A percentile compares a stretch with the other conserved stretches of the same genome.
These are phyloP conservation scores for Pseudomyrmex concolor DNA, from an alignment of 1,140 invertebrate genomes.

Conservation along the genomic window DNA sequence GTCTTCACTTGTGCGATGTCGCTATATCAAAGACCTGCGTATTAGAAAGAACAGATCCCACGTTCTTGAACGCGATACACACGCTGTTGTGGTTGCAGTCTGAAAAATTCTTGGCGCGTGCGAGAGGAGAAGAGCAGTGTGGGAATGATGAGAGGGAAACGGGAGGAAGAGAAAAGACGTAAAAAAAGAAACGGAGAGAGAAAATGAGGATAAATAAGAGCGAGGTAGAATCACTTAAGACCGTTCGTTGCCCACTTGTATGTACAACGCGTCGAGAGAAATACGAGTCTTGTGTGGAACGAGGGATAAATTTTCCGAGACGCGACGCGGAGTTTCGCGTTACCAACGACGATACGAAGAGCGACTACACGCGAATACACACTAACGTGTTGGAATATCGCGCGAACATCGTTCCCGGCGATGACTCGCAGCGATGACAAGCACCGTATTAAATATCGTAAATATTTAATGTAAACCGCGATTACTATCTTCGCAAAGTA, in stretches of 20 bases:
- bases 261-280: background rate
- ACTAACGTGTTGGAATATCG: background rate
- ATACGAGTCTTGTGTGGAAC: background rate
- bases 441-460: slow-evolving; percentile 62
- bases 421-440: background rate
- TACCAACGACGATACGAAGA: too few relatives aligned
- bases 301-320: background rate
- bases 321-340: background rate
- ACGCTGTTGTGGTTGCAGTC: background rate
- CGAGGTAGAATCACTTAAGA: background rate
- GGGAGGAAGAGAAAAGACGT: background rate
- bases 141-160: background rate
- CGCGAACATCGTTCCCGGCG: too few relatives aligned
- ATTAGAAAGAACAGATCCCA: background rate
- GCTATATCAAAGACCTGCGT: background rate
- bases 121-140: background rate
- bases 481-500: slow-evolving; percentile 3
- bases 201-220: too few relatives aligned
- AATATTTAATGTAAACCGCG: slow-evolving; percentile 68
- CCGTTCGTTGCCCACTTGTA: background rate
- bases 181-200: background rate
- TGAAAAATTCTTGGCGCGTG: slow-evolving; percentile 22
- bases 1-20: too few relatives aligned
- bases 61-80: background rate
- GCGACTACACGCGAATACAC: background rate